phyloP scores from a whole-genome alignment of 2,113 vertebrate genomes.

The Bagarius yarrelli region DNA sequence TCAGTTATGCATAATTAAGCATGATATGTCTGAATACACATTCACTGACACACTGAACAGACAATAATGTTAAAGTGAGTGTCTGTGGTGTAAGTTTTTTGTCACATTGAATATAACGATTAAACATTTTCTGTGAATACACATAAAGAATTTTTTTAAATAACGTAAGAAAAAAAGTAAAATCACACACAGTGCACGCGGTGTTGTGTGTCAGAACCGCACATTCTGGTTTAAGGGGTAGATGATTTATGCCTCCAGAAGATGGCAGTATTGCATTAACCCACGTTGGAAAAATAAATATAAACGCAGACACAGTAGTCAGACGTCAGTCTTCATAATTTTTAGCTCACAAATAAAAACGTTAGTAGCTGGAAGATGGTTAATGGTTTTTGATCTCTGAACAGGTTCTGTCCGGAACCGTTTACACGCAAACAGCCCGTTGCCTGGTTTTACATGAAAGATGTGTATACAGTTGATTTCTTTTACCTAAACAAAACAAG shows the following conservation, averaged over 20 bases:
- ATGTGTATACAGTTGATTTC: background rate
- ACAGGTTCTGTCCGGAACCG: background rate
- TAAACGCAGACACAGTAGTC: background rate
- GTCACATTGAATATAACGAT: background rate
- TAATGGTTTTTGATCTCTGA: background rate
- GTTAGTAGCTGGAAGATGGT: background rate
- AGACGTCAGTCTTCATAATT: background rate
- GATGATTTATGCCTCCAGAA: slow-evolving; percentile 5
- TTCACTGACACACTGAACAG: background rate
- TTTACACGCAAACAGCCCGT: background rate
- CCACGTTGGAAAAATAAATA: background rate
- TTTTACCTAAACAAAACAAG: background rate
- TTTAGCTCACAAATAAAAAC: too few species aligned
- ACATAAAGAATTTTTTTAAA: background rate
- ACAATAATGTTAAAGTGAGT: background rate
- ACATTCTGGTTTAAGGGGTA: background rate
- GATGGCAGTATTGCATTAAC: slow-evolving; percentile 28
- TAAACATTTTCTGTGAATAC: background rate
- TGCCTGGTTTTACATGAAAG: background rate
- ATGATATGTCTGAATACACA: slow-evolving; percentile 2
- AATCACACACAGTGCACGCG: too few species aligned
- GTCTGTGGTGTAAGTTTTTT: background rate
- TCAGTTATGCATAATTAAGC: background rate
- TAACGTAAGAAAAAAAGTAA: too few species aligned
- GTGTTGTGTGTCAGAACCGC: background rate